Conservation (phyloP, 2,888 invertebrate species). For the Heliconius hortense region DNA sequence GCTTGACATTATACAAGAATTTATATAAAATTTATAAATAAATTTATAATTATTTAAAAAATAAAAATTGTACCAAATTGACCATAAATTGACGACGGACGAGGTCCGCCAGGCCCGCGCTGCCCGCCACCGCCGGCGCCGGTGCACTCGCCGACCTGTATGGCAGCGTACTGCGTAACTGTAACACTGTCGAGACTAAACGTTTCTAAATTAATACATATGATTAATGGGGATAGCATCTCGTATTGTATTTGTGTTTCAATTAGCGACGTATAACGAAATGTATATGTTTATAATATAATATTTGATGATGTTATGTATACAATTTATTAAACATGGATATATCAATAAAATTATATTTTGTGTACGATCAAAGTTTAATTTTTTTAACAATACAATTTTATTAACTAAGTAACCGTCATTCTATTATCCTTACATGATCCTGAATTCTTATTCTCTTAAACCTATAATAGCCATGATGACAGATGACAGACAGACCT, state of each 20-base stretch:
- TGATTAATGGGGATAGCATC: constrained; percentile 78
- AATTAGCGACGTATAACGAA: constrained; percentile 80
- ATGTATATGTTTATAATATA: constrained; percentile 82
- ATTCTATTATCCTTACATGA: neutral
- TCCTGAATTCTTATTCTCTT: neutral
- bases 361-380: constrained; percentile 79
- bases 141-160: constrained; percentile 53
- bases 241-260: constrained; percentile 82
- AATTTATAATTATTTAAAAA: too few species aligned
- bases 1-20: too few species aligned
- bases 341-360: constrained; percentile 84
- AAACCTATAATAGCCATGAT: neutral
- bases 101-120: constrained; percentile 16
- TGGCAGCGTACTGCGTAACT: constrained; percentile 62
- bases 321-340: constrained; percentile 83
- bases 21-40: too few species aligned
- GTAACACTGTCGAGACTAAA: constrained; percentile 68
- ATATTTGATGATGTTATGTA: constrained; percentile 83
- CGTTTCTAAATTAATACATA: constrained; percentile 68
- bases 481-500: too few species aligned
- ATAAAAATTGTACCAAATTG: constrained; percentile 17
- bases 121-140: neutral
- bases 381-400: constrained; percentile 52
- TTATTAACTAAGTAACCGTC: constrained; percentile 16
- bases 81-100: constrained; percentile 4